Base-by-base conservation (phyloP, 2,888 invertebrate genomes). In the Trissolcus japonicus region DNA sequence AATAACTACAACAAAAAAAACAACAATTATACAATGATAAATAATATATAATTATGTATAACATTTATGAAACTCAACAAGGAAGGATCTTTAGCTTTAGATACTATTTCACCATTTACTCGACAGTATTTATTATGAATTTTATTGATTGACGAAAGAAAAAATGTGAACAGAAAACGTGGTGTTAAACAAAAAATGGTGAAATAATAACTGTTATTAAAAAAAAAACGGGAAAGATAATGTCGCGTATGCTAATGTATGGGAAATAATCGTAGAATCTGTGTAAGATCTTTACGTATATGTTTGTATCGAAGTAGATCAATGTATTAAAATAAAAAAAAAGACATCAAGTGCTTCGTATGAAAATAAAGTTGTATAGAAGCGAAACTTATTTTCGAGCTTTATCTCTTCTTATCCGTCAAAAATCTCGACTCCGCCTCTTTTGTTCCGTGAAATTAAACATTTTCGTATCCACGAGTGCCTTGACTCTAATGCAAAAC, bases 121-220 rank as follows among this genome's bases (percentile, higher is more conserved):
- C 85, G 81, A 83, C 87, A 88, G 88, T 88, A 88, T 89, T 88
- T 86, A 87, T 86, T 82, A 80, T 80, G 78, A 79, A 80, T 76
- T 80, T 75, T 62, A 74, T 71, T 48, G 53, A 19, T 35, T 35
- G 35, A 35, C 35, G 35, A 35, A 60, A 51, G 55, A 62, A 40
- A 51, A 3, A 50, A 46, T n/a, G 21, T 14, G 41, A 7, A 65
- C 14, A 46, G 16, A 50, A 35, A 35, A 35, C 2, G 7, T 35
- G 25, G 25, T 9, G 35, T 35, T 11, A 35, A 7, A 35, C 35
- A 35, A 35, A 13, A 16, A 9, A 46, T 48, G 43, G 53, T 62
- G 43, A 57, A 71, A 63, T 4, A 14, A 71, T 40, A 53, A 62
- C 62, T 65, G 51, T 68, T 72, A 69, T 40, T 54, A 57, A 71